Evolutionary conservation across 2,888 invertebrate genomes (phyloP).

Genomic region (Romanomermis culicivorax): DNA sequence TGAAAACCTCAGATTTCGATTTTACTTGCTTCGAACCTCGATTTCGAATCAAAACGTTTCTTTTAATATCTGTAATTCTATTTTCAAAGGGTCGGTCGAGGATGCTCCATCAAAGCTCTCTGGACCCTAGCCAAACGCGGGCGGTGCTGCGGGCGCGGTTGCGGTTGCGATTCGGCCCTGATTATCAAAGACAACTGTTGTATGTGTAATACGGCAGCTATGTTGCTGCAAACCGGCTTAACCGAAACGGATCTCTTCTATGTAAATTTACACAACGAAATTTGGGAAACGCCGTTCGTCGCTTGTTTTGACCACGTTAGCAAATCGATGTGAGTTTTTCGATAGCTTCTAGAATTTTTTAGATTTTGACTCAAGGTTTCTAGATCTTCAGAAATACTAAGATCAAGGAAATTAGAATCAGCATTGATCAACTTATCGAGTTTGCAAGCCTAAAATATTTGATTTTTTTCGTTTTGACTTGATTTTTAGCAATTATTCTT

Average conservation of each 20-base stretch:
- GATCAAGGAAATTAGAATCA: no score
- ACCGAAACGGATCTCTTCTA: slow-evolving; percentile 57
- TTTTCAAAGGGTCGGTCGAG: slow-evolving; percentile 46
- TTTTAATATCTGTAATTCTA: no score
- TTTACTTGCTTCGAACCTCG: no score
- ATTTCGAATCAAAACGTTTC: no score
- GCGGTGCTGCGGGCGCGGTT: slow-evolving; percentile 4
- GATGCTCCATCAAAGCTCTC: slow-evolving; percentile 42
- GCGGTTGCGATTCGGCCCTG: slow-evolving; percentile 1
- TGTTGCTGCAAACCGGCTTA: slow-evolving; percentile 52
- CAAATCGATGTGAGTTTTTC: slow-evolving; percentile 38
- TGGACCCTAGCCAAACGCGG: slow-evolving; percentile 47
- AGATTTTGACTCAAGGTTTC: no score
- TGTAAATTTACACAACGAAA: slow-evolving; percentile 60
- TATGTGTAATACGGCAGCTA: slow-evolving; percentile 60
- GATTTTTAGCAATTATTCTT: no score
- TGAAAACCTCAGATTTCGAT: no score
- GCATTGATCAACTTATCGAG: no score
- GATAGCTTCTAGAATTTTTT: no score
- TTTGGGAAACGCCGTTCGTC: slow-evolving; percentile 67
- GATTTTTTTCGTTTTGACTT: no score
- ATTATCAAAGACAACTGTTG: slow-evolving; percentile 53
- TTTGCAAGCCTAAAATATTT: no score
- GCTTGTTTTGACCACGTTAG: slow-evolving; percentile 60
- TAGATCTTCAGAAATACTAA: no score